These are phyloP conservation scores for Linnaemya vulpina DNA, from an alignment of 2,888 invertebrate genomes.

Conservation along the genomic window DNA sequence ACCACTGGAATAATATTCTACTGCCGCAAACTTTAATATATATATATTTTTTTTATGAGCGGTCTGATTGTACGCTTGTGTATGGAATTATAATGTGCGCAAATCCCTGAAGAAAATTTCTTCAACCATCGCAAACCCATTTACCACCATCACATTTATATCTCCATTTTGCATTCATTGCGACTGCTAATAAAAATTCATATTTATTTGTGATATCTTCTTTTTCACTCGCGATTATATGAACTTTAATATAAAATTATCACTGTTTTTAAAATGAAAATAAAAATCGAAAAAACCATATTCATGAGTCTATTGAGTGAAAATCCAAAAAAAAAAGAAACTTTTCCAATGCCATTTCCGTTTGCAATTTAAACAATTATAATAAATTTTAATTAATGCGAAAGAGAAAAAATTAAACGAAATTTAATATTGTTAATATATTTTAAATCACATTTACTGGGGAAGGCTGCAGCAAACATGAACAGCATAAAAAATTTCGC, in stretches of 20 bases:
- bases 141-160: slow-evolving; percentile 24
- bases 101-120: slow-evolving; percentile 11
- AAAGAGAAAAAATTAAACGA: slow-evolving; percentile 49
- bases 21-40: no score
- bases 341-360: slow-evolving; percentile 1
- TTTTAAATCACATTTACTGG: slow-evolving; percentile 35
- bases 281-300: slow-evolving; percentile 8
- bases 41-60: no score
- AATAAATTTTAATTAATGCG: slow-evolving; percentile 45
- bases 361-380: slow-evolving; percentile 44
- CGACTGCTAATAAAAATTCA: slow-evolving; percentile 30
- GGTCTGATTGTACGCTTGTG: no score
- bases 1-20: no score
- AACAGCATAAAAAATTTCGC: background rate
- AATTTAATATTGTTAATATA: slow-evolving; percentile 52
- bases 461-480: background rate
- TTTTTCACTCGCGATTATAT: slow-evolving; percentile 28
- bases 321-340: slow-evolving; percentile 27
- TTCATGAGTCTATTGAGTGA: slow-evolving; percentile 5
- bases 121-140: slow-evolving; percentile 37
- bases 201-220: slow-evolving; percentile 17
- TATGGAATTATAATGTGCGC: no score
- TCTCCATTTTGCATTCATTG: slow-evolving; percentile 2
- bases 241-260: slow-evolving; percentile 47
- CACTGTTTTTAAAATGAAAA: background rate